Evolutionary conservation across 2,888 invertebrate species (phyloP).

Genomic region (Chymomyza caudatula): DNA sequence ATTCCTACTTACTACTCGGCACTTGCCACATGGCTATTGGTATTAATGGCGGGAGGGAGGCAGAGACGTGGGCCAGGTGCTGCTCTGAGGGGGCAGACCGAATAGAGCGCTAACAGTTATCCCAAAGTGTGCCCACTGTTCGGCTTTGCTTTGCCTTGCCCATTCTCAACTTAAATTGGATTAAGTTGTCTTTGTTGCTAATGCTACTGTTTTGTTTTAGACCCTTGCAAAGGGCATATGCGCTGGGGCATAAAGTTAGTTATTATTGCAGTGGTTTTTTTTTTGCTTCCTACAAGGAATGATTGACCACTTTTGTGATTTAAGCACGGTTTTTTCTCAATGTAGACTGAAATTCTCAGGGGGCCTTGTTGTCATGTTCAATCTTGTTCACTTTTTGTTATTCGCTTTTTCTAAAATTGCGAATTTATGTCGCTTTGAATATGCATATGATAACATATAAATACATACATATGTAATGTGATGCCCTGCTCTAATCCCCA

Average conservation of each 20-base stretch:
- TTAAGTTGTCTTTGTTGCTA: constrained; percentile 60
- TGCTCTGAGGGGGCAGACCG: neutral
- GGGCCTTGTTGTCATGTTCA: too few species aligned
- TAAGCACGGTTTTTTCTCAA: too few species aligned
- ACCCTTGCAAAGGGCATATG: neutral
- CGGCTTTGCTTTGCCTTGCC: neutral
- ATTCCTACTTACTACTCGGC: neutral
- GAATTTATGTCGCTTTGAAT: too few species aligned
- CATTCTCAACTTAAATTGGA: constrained; percentile 51
- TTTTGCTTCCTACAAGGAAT: too few species aligned
- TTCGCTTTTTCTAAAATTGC: too few species aligned
- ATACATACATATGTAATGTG: too few species aligned
- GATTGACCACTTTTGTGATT: too few species aligned
- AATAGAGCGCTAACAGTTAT: neutral
- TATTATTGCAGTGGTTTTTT: neutral
- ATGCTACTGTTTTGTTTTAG: neutral
- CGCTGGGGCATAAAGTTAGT: neutral
- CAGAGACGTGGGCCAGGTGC: neutral
- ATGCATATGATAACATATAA: too few species aligned
- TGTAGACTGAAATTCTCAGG: too few species aligned
- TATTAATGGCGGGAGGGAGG: neutral
- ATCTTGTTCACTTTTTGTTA: too few species aligned
- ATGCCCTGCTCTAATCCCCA: too few species aligned
- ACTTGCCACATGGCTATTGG: neutral
- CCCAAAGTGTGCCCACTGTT: neutral